Percentiles rank a stretch among this genome's conserved stretches.
Conservation (phyloP, 2,888 invertebrate genomes). For the Monopis laevigella region DNA sequence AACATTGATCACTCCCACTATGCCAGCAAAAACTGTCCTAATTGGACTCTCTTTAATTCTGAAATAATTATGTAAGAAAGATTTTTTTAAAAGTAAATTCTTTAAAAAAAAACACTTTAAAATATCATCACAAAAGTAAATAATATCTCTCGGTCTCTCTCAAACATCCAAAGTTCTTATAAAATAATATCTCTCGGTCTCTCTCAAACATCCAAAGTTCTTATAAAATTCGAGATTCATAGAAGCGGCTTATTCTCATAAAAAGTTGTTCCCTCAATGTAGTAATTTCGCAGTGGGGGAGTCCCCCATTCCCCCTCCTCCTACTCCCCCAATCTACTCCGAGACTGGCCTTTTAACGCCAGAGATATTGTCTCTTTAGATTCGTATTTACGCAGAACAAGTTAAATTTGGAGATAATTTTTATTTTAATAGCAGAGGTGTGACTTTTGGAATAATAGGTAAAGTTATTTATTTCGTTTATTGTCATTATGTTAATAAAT, state of each 20-base stretch:
- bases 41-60: too few species aligned
- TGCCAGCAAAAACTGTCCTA: too few species aligned
- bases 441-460: too few species aligned
- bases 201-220: constrained; percentile 27
- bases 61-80: too few species aligned
- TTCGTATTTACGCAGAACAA: constrained; percentile 56
- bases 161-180: constrained; percentile 37
- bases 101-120: too few species aligned
- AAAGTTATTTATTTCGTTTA: too few species aligned
- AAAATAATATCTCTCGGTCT: too few species aligned
- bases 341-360: constrained; percentile 63
- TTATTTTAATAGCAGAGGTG: too few species aligned
- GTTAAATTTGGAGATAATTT: constrained; percentile 33
- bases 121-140: too few species aligned
- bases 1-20: too few species aligned
- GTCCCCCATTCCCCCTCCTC: constrained; percentile 15
- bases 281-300: constrained; percentile 27
- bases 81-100: too few species aligned
- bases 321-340: constrained; percentile 36
- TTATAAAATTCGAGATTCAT: constrained; percentile 66
- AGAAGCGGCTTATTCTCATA: constrained; percentile 62
- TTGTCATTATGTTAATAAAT: too few species aligned
- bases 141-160: not conserved
- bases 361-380: constrained; percentile 65
- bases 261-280: constrained; percentile 63